Evolutionary conservation across 2,797 vertebrate genomes (phyloP).

Genomic region (Sebastes oblongus): DNA sequence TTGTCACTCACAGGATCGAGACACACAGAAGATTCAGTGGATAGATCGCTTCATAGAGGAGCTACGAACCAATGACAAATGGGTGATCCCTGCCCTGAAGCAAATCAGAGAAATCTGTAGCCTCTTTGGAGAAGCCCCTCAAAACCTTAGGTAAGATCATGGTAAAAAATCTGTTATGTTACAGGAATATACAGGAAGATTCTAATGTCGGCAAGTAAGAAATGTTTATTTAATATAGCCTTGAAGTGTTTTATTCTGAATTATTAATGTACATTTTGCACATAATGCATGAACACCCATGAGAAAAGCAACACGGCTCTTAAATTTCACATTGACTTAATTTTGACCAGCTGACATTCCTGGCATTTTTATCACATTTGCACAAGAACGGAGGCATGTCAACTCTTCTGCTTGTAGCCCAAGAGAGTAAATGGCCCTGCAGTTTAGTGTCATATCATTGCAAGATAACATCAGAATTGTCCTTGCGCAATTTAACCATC

Average conservation of each 20-base stretch:
- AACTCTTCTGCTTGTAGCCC: background rate
- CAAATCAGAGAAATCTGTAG: slow-evolving; percentile 99
- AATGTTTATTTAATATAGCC: background rate
- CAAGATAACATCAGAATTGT: background rate
- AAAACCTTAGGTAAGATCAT: slow-evolving; percentile 93
- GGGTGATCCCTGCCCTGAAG: slow-evolving; percentile 99
- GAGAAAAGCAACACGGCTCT: background rate
- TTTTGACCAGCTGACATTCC: slow-evolving; percentile 12
- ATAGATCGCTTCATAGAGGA: slow-evolving; percentile 99
- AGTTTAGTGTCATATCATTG: background rate
- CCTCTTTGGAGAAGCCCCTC: slow-evolving; percentile 99
- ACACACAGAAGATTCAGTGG: slow-evolving; percentile 99
- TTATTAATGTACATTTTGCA: background rate
- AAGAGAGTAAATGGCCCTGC: background rate
- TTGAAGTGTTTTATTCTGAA: background rate
- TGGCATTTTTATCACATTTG: slow-evolving; percentile 20
- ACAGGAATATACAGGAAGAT: background rate
- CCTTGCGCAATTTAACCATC: background rate
- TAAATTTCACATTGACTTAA: background rate
- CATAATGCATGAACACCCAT: background rate
- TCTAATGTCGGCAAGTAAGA: background rate
- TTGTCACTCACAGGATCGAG: slow-evolving; percentile 88
- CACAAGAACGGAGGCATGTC: slow-evolving; percentile 15
- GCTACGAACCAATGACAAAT: slow-evolving; percentile 98
- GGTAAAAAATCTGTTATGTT: background rate